Evolutionary conservation across 2,888 invertebrate species (phyloP).

Genomic region (Agriotes lineatus): DNA sequence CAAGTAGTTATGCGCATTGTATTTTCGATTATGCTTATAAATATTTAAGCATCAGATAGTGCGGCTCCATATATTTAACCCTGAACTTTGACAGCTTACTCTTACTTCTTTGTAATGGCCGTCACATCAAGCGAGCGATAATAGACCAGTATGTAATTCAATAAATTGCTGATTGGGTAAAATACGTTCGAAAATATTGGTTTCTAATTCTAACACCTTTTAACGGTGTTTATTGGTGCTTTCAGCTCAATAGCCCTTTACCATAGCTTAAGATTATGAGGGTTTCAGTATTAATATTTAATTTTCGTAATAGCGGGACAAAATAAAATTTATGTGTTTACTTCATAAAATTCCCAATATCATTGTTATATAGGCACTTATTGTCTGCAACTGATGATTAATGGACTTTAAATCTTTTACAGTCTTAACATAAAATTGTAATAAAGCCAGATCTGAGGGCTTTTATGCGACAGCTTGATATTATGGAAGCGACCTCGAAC

Average conservation of each 20-base stretch:
- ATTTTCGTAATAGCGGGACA: not conserved
- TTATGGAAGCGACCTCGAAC: too few relatives aligned
- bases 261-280: not conserved
- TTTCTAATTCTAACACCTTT: not conserved
- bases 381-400: conserved; percentile 28
- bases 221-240: not conserved
- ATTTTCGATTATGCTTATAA: conserved; percentile 24
- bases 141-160: conserved; percentile 3
- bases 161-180: not conserved
- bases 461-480: not conserved
- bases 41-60: conserved; percentile 23
- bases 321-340: conserved; percentile 28
- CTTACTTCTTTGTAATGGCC: not conserved
- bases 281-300: not conserved
- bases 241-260: too few relatives aligned
- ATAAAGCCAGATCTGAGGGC: conserved; percentile 13
- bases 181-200: not conserved
- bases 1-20: conserved; percentile 22
- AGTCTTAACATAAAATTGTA: conserved; percentile 35
- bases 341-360: conserved; percentile 29
- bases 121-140: conserved; percentile 2
- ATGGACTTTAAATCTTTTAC: conserved; percentile 33
- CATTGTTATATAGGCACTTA: conserved; percentile 16
- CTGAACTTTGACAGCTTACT: conserved; percentile 14
- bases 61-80: not conserved